Evolutionary conservation across 2,797 vertebrate species (phyloP).

Genomic region (Peromyscus melanophrys): DNA sequence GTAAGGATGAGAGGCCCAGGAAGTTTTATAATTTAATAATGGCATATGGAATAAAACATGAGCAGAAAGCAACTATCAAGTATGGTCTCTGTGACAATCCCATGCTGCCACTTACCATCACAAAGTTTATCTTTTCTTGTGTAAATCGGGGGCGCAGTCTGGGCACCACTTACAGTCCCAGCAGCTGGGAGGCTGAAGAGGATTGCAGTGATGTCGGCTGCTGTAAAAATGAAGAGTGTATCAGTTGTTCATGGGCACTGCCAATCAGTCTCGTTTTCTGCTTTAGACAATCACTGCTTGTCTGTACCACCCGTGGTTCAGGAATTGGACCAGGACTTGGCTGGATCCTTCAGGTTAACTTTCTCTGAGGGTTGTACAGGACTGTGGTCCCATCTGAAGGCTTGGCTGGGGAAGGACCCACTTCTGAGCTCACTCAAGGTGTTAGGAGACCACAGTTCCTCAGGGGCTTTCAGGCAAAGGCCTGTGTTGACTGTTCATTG

Average conservation of each 20-base stretch:
- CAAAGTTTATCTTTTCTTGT: not conserved
- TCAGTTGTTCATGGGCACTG: not conserved
- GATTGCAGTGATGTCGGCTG: not conserved
- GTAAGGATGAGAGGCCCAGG: not conserved
- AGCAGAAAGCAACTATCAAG: not conserved
- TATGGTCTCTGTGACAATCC: not conserved
- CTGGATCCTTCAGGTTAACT: not conserved
- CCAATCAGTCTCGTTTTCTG: not conserved
- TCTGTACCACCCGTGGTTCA: not conserved
- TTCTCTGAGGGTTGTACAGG: not conserved
- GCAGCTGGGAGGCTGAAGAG: not conserved
- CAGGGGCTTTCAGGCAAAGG: not conserved
- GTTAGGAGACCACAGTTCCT: not conserved
- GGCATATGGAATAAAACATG: accelerated
- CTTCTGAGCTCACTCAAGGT: accelerated
- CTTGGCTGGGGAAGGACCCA: not conserved
- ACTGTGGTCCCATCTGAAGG: not conserved
- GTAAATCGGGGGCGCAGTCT: not conserved
- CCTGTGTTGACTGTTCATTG: not conserved
- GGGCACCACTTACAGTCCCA: too few species aligned
- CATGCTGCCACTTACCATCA: not conserved
- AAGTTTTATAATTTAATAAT: not conserved
- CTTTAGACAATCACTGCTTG: not conserved
- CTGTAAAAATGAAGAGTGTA: not conserved
- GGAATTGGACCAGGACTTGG: not conserved